Conservation (phyloP, 2,888 invertebrate genomes). For the Leptothorax acervorum region DNA sequence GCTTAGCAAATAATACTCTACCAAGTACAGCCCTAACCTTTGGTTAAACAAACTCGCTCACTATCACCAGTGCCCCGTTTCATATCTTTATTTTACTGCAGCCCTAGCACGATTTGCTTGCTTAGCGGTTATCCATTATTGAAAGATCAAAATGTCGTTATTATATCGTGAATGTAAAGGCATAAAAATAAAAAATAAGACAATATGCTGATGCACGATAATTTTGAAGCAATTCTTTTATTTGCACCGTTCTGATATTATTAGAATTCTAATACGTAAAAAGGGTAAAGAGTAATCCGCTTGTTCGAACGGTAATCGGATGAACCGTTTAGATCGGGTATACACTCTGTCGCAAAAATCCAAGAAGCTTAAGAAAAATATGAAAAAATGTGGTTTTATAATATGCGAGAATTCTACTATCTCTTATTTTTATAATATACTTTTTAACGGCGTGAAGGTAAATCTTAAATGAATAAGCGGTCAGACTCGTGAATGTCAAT, state of each 20-base stretch:
- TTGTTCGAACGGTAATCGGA: constrained; percentile 30
- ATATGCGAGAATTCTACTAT: neutral
- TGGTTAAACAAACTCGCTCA: constrained; percentile 28
- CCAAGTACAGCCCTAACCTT: constrained; percentile 42
- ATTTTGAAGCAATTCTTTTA: neutral
- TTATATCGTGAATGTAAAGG: neutral
- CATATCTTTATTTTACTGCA: constrained; percentile 39
- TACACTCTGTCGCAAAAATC: constrained; percentile 19
- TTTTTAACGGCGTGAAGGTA: neutral
- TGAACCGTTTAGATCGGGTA: constrained; percentile 12
- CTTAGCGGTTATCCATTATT: neutral
- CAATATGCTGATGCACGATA: neutral
- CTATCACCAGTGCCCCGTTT: constrained; percentile 26
- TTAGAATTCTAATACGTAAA: neutral
- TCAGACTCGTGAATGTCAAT: neutral
- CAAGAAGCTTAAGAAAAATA: neutral
- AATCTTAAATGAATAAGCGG: neutral
- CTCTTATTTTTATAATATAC: neutral
- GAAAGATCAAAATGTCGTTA: neutral
- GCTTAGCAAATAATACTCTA: constrained; percentile 77
- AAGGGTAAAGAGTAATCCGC: constrained; percentile 34
- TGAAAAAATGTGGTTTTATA: neutral
- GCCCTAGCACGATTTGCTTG: neutral
- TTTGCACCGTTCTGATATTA: neutral
- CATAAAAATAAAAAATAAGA: neutral